Percentiles rank a stretch among this genome's conserved stretches.
These are phyloP conservation scores for Aphis gossypii DNA, from an alignment of 1,140 invertebrate species.

Conservation along the genomic window DNA sequence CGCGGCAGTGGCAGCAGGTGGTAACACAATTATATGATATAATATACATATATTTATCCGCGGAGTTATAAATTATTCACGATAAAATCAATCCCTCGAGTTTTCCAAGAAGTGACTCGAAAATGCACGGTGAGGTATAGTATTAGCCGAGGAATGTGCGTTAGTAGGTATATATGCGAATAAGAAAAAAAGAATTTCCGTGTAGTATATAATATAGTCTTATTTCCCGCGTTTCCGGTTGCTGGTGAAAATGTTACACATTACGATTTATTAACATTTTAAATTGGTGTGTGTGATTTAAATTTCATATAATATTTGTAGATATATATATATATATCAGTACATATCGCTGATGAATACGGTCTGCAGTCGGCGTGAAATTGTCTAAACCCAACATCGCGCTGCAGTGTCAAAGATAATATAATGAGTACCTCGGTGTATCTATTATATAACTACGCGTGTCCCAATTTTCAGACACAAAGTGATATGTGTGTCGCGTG, in stretches of 20 bases:
- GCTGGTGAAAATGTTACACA: background rate
- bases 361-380: background rate
- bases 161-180: background rate
- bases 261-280: conserved; percentile 14
- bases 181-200: background rate
- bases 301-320: background rate
- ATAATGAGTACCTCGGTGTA: background rate
- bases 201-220: background rate
- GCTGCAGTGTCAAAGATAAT: background rate
- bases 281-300: background rate
- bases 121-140: background rate
- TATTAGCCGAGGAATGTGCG: background rate
- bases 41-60: background rate
- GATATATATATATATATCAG: too few relatives aligned
- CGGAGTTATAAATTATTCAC: conserved; percentile 3
- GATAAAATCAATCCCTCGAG: background rate
- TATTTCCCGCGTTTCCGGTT: background rate
- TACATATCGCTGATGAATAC: background rate
- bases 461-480: background rate
- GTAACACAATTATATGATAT: conserved; percentile 7
- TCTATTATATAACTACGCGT: background rate
- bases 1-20: background rate
- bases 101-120: background rate
- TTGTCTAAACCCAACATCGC: background rate
- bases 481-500: background rate